A percentile compares a stretch with the other conserved stretches of the same genome.
Conservation (phyloP, 1,140 invertebrate species). For the Lanistes nyassanus region DNA sequence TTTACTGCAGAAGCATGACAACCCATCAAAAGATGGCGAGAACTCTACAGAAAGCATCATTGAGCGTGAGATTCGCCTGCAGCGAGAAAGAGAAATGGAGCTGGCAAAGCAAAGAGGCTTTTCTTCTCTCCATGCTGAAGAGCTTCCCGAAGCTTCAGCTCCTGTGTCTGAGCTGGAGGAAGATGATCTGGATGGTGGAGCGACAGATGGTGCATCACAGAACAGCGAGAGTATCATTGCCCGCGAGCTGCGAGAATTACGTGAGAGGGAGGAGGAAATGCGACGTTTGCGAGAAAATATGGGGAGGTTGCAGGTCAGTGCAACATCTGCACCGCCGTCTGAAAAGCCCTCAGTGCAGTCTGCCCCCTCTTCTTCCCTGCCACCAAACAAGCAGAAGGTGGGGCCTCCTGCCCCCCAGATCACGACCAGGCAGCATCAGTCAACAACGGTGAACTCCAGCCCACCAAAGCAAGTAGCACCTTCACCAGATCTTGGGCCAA, state of each 20-base stretch:
- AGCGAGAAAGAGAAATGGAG: conserved; percentile 64
- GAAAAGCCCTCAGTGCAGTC: conserved; percentile 5
- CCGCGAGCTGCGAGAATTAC: conserved; percentile 67
- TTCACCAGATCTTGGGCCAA: not conserved
- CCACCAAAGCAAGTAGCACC: too few species aligned
- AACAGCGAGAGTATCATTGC: conserved; percentile 68
- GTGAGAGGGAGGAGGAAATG: conserved; percentile 69
- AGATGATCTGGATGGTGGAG: conserved; percentile 30
- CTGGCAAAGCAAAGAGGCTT: conserved; percentile 45
- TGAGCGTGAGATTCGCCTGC: conserved; percentile 65
- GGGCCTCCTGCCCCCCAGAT: not conserved
- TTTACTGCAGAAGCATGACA: conserved; percentile 21
- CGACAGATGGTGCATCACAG: conserved; percentile 42
- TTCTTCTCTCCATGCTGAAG: conserved; percentile 4
- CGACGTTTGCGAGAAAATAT: conserved; percentile 45
- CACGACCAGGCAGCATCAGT: too few species aligned
- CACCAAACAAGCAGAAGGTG: conserved; percentile 28
- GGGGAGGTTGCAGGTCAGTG: conserved; percentile 7
- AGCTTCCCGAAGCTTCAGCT: conserved; percentile 8
- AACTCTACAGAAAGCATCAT: conserved; percentile 63
- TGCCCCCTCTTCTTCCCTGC: not conserved
- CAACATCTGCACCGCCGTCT: conserved; percentile 18
- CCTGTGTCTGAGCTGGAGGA: conserved; percentile 24
- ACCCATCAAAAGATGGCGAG: conserved; percentile 11
- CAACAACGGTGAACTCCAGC: too few species aligned